These are phyloP conservation scores for Mantis religiosa DNA, from an alignment of 2,888 invertebrate species.

Conservation along the genomic window DNA sequence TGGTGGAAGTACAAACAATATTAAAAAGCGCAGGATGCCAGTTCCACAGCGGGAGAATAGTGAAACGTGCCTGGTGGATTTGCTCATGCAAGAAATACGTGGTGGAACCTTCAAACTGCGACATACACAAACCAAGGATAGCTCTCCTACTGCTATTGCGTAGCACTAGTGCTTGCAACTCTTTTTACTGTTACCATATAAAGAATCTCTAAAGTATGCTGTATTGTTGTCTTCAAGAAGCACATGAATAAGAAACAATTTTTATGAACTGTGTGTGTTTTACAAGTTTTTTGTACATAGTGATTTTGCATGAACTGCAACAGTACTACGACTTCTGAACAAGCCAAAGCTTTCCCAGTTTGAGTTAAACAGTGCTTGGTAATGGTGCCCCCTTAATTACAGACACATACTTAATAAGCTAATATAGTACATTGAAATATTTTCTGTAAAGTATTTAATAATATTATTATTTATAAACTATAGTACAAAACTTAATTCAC, in stretches of 20 bases:
- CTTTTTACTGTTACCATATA: background rate
- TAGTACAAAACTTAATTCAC: background rate
- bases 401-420: background rate
- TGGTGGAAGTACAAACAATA: conserved; percentile 18
- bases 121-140: background rate
- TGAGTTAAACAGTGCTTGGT: background rate
- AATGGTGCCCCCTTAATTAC: background rate
- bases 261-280: background rate
- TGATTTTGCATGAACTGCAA: background rate
- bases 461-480: background rate
- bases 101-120: conserved; percentile 37
- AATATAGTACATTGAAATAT: background rate
- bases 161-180: background rate
- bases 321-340: background rate
- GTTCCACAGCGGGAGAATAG: conserved; percentile 26
- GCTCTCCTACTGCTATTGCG: background rate
- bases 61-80: conserved; percentile 37
- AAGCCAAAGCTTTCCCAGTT: background rate
- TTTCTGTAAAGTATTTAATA: background rate
- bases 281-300: background rate
- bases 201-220: background rate
- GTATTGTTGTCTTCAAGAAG: background rate
- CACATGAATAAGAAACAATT: background rate
- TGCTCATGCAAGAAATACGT: conserved; percentile 37
- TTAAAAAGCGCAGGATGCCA: conserved; percentile 19